Percentiles rank a stretch among this genome's conserved stretches.
These are phyloP conservation scores for Heterohyrax brucei DNA, from an alignment of 2,797 vertebrate species.

Conservation along the genomic window DNA sequence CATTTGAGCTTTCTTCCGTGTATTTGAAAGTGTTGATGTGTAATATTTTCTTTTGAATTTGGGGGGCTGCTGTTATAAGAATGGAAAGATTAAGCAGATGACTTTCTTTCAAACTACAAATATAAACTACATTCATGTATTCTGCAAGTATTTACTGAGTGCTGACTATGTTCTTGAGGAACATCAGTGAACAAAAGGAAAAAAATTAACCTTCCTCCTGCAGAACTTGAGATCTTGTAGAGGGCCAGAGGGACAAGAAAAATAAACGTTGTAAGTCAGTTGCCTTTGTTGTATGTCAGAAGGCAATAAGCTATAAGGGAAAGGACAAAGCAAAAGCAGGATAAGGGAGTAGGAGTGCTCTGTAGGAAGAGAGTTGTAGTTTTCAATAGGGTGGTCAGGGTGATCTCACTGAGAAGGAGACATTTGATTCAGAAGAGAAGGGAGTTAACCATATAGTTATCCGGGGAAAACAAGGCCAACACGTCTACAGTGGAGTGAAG, in stretches of 20 bases:
- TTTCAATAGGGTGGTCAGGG: background rate
- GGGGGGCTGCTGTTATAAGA: background rate
- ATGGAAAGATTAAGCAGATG: background rate
- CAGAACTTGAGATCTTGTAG: background rate
- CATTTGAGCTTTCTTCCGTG: background rate
- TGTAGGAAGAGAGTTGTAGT: background rate
- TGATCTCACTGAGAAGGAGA: background rate
- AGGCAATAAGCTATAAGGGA: background rate
- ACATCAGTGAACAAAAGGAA: background rate
- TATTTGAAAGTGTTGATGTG: slow-evolving; percentile 8
- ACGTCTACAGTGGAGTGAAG: background rate
- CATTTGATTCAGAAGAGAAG: background rate
- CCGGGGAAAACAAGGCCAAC: background rate
- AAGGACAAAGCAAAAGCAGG: background rate
- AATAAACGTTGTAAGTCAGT: background rate
- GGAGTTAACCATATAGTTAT: background rate
- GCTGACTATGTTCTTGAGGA: background rate
- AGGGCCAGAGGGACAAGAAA: background rate
- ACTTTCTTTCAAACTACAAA: background rate
- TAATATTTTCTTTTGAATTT: slow-evolving; percentile 36
- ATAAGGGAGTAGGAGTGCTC: background rate
- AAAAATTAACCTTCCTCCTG: background rate
- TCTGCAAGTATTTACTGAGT: slow-evolving; percentile 43
- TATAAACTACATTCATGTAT: background rate
- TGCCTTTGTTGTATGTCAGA: background rate